Evolutionary conservation across 2,888 invertebrate genomes (phyloP).

Genomic region (Mythimna loreyi): DNA sequence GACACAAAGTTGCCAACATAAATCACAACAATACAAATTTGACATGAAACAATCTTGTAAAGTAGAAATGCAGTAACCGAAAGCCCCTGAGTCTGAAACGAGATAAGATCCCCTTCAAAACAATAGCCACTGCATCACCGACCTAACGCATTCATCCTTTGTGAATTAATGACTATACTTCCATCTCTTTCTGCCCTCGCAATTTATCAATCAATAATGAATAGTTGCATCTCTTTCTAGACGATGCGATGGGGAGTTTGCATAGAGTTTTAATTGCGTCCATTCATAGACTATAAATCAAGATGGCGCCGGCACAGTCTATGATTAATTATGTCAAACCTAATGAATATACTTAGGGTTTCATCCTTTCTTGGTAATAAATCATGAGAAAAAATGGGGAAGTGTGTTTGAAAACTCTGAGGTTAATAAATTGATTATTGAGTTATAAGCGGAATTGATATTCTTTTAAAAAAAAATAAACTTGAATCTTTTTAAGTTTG

Average conservation of each 20-base stretch:
- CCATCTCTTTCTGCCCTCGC: conserved; percentile 5
- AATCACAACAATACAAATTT: neutral
- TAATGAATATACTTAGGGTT: conserved; percentile 25
- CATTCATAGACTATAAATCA: conserved; percentile 38
- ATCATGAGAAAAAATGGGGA: neutral
- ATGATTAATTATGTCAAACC: conserved; percentile 31
- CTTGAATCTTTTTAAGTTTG: no score
- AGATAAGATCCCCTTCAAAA: neutral
- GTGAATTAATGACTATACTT: conserved; percentile 21
- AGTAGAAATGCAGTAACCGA: neutral
- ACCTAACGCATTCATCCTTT: conserved; percentile 7
- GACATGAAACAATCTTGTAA: neutral
- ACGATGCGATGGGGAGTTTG: conserved; percentile 4
- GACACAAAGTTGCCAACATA: no score
- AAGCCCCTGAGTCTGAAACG: neutral
- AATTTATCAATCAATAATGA: conserved; percentile 1
- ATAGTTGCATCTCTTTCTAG: conserved; percentile 18
- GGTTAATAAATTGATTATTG: conserved; percentile 1
- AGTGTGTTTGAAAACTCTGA: neutral
- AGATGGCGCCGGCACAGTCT: conserved; percentile 16
- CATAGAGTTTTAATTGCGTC: conserved; percentile 51
- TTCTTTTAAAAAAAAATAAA: no score
- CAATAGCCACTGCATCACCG: neutral
- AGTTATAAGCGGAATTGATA: neutral
- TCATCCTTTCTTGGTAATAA: neutral